Conservation (phyloP, 2,888 invertebrate genomes). For the Caenorhabditis sp. region DNA sequence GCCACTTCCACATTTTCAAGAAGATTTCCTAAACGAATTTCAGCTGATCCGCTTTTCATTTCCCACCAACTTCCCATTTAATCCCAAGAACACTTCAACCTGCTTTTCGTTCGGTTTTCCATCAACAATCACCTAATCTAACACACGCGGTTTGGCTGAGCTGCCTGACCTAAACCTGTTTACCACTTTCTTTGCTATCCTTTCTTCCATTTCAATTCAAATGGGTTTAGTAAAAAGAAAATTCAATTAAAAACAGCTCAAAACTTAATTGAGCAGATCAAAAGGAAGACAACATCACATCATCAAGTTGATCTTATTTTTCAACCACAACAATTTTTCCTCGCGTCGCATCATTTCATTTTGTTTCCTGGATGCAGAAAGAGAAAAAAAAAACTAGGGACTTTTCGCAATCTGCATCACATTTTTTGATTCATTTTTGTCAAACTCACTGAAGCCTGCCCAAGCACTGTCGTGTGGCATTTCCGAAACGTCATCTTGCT, state of each 20-base stretch:
- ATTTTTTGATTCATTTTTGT: no score
- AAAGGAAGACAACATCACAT: background rate
- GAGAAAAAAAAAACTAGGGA: no score
- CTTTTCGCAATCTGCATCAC: no score
- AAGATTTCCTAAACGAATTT: no score
- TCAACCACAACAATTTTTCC: no score
- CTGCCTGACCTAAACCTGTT: background rate
- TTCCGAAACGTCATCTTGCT: background rate
- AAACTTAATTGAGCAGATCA: background rate
- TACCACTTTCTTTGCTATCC: no score
- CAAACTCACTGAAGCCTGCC: background rate
- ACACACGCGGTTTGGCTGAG: background rate
- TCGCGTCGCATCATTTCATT: no score
- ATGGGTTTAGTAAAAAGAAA: background rate
- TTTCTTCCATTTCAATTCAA: no score
- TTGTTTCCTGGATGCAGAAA: background rate
- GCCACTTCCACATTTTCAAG: no score
- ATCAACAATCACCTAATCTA: background rate
- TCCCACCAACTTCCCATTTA: no score
- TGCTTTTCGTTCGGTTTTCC: background rate
- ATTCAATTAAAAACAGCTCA: background rate
- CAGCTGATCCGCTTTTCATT: no score
- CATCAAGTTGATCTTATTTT: background rate
- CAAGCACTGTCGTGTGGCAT: background rate
- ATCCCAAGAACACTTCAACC: no score